Conservation (phyloP, 2,797 vertebrate species). For the Sebastes alutus region DNA sequence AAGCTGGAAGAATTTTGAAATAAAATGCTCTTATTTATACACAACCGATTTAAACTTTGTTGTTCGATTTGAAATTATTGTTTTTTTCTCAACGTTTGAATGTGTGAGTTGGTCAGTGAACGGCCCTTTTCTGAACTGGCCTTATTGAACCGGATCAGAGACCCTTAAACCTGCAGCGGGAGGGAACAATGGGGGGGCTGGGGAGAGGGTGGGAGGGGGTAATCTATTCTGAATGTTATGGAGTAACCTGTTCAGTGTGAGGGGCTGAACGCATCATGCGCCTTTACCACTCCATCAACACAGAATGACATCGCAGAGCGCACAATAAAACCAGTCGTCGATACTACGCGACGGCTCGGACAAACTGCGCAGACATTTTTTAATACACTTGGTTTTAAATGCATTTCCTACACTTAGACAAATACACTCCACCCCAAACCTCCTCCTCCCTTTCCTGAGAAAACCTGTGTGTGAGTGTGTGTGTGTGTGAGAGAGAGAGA, state of each 20-base stretch:
- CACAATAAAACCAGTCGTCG: conserved; percentile 41
- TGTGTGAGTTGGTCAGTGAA: conserved; percentile 69
- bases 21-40: conserved; percentile 79
- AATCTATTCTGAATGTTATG: conserved; percentile 83
- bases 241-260: conserved; percentile 77
- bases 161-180: conserved; percentile 53
- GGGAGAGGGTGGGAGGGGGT: background rate
- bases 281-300: conserved; percentile 75
- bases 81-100: conserved; percentile 66
- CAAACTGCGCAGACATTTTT: conserved; percentile 57
- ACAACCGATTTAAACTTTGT: conserved; percentile 59
- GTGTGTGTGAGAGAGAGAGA: conserved; percentile 4
- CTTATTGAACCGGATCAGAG: conserved; percentile 68
- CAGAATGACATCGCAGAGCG: conserved; percentile 63
- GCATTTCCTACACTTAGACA: conserved; percentile 63
- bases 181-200: conserved; percentile 19
- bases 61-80: conserved; percentile 53
- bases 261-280: conserved; percentile 73
- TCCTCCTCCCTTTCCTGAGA: conserved; percentile 57
- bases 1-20: conserved; percentile 67
- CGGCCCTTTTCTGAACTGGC: conserved; percentile 69
- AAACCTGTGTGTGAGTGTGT: conserved; percentile 33
- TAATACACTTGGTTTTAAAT: conserved; percentile 65
- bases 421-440: conserved; percentile 59
- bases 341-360: conserved; percentile 5